phyloP scores from a whole-genome alignment of 2,797 vertebrate species.

The Paedocypris micromegethes region DNA sequence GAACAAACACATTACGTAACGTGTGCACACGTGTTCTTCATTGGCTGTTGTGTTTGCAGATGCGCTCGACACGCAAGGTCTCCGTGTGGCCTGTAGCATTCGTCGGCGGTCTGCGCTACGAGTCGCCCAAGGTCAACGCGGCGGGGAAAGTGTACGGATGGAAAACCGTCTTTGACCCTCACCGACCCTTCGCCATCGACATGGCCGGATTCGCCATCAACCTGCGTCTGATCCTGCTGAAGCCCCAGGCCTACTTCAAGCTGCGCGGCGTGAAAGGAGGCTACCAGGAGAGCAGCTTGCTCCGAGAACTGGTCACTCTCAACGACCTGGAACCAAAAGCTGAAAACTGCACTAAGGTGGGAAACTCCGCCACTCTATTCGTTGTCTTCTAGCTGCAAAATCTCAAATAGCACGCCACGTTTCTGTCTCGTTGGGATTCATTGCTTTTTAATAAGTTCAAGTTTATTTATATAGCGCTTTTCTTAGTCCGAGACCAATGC shows the following conservation, averaged over 20 bases:
- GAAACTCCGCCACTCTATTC: neutral
- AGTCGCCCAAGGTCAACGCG: conserved; percentile 91
- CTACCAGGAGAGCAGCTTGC: conserved; percentile 97
- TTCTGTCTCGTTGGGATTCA: too few relatives aligned
- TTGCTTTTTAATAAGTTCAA: too few relatives aligned
- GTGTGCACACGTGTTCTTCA: neutral
- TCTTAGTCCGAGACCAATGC: too few relatives aligned
- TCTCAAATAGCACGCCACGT: too few relatives aligned
- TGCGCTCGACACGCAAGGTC: conserved; percentile 91
- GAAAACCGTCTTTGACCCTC: conserved; percentile 96
- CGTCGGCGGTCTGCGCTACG: conserved; percentile 90
- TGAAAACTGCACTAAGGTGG: conserved; percentile 98
- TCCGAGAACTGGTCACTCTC: conserved; percentile 92
- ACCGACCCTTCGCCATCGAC: conserved; percentile 97
- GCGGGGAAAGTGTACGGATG: conserved; percentile 96
- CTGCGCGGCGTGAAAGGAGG: conserved; percentile 94
- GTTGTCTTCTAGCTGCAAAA: neutral
- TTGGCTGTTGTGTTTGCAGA: conserved; percentile 61
- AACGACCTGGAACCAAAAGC: conserved; percentile 98
- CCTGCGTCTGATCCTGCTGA: conserved; percentile 89
- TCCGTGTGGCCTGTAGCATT: conserved; percentile 98
- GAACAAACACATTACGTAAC: neutral
- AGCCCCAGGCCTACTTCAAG: conserved; percentile 97
- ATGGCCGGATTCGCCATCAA: conserved; percentile 98
- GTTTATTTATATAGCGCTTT: too few relatives aligned